Percentiles rank a stretch among this genome's conserved stretches.
These are phyloP conservation scores for Microplitis demolitor DNA, from an alignment of 1,140 invertebrate species.

Conservation along the genomic window DNA sequence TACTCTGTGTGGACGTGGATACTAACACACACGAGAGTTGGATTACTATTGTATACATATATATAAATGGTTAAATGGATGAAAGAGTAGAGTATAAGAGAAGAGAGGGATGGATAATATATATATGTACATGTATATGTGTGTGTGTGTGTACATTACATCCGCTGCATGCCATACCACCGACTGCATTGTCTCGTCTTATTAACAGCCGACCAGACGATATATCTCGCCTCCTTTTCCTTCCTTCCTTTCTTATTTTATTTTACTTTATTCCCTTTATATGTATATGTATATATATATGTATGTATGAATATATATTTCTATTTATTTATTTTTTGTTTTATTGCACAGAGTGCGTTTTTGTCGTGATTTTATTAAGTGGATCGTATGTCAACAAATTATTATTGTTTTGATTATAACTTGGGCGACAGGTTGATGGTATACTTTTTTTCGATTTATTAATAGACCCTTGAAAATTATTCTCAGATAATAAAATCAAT, in stretches of 20 bases:
- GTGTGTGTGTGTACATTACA: not conserved
- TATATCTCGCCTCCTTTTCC: conserved; percentile 9
- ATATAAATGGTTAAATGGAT: no score
- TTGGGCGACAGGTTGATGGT: no score
- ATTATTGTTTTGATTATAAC: no score
- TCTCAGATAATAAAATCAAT: no score
- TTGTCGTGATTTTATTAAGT: no score
- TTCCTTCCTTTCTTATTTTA: not conserved
- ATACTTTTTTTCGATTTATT: no score
- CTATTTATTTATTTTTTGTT: no score
- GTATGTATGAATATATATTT: no score
- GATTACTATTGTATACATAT: conserved; percentile 26
- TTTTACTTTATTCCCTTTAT: not conserved
- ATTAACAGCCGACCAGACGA: conserved; percentile 12
- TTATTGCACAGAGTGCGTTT: no score
- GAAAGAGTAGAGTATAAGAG: conserved; percentile 37
- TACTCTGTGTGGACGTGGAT: conserved; percentile 21
- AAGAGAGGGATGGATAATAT: not conserved
- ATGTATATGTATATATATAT: no score
- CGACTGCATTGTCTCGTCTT: conserved; percentile 23
- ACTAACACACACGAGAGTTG: conserved; percentile 5
- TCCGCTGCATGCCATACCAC: conserved; percentile 7
- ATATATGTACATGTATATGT: not conserved
- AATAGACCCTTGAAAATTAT: no score
- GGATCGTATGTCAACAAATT: no score